Evolutionary conservation across 1,140 invertebrate genomes (phyloP), one percentile per base, ranked within the genome.

Genomic region (Condylostylus longicornis): DNA sequence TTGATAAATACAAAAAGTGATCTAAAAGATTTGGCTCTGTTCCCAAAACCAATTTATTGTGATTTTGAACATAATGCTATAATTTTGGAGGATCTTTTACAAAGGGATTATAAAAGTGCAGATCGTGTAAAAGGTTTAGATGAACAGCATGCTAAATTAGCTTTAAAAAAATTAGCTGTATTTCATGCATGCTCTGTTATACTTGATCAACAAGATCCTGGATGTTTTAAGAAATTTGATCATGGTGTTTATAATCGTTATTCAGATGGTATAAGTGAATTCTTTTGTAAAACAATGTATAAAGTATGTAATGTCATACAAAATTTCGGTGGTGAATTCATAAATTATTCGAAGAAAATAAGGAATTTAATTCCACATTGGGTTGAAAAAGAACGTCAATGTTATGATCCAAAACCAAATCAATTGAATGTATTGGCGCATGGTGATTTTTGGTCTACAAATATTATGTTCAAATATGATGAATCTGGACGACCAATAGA

Each of bases 401-500:
- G 49, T 28, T 51, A 52, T 10, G 53, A 49, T 37, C 46, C 25
- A 12, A 55, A 69, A 20, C 45, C 58, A 2, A 61, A 67, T 12
- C 65, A 68, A 32, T 73, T 75, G 35, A 65, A 68, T 37, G 72
- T 75, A 2, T 55, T 78, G 9, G 71, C 68, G 48, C 76, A 77
- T 41, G 76, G 75, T 5, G 76, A 78, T 45, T 64, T 64, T n/a
- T 58, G 55, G 55, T 54, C 49, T 8, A 54, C 61, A 33, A 66
- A 66, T 35, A 58, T 65, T 10, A 42, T 66, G 37, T 45, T 66
- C 13, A 58, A 51, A 32, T 58, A 55, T 33, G 48, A 43, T 5
- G 38, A 51, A n/a, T 31, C 41, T 5, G 47, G 45, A 3, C 46
- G 58, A 15, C 49, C 56, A 18, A 49, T 52, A 21, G 50, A 55